These are phyloP conservation scores for Cistogaster globosa DNA, from an alignment of 2,888 invertebrate genomes.

Conservation along the genomic window DNA sequence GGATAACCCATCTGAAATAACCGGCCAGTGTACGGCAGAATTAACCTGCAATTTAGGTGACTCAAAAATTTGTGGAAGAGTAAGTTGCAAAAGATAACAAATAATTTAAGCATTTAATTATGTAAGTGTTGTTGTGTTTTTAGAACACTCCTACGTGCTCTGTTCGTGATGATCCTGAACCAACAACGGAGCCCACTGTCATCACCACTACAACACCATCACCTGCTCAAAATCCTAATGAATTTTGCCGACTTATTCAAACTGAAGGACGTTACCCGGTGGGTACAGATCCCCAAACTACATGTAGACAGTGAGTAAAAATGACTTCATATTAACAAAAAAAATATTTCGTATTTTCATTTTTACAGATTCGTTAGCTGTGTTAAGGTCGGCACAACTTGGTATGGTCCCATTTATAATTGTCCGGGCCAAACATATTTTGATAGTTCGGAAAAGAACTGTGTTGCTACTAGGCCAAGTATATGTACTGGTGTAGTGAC, in stretches of 20 bases:
- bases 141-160: slow-evolving; percentile 72
- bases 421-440: slow-evolving; percentile 56
- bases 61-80: slow-evolving; percentile 69
- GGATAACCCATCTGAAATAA: slow-evolving; percentile 1
- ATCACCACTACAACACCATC: slow-evolving; percentile 50
- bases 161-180: slow-evolving; percentile 41
- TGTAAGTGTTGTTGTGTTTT: background rate
- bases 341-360: background rate
- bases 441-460: slow-evolving; percentile 37
- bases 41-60: slow-evolving; percentile 69
- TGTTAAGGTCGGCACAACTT: background rate
- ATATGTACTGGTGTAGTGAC: slow-evolving; percentile 9
- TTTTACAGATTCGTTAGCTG: slow-evolving; percentile 55
- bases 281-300: slow-evolving; percentile 50
- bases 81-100: slow-evolving; percentile 13
- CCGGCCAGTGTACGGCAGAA: slow-evolving; percentile 65
- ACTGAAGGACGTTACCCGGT: slow-evolving; percentile 55
- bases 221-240: slow-evolving; percentile 40
- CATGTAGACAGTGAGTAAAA: slow-evolving; percentile 59
- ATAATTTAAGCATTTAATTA: background rate
- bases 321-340: background rate
- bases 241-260: slow-evolving; percentile 40
- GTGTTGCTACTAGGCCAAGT: slow-evolving; percentile 19
- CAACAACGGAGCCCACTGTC: background rate
- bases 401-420: slow-evolving; percentile 66